These are phyloP conservation scores for Phainopepla nitens DNA, from an alignment of 2,113 vertebrate genomes.

Conservation along the genomic window DNA sequence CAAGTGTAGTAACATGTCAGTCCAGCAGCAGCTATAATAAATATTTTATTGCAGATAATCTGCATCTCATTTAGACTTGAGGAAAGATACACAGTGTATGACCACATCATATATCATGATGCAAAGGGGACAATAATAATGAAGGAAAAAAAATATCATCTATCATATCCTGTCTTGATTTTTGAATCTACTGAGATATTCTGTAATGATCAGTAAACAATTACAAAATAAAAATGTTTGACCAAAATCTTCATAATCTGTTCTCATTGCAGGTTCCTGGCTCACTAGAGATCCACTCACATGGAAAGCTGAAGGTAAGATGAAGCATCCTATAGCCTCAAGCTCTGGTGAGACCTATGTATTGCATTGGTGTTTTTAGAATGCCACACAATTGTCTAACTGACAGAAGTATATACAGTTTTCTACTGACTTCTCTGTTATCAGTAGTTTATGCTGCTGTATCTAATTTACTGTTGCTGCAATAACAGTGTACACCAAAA, in stretches of 20 bases:
- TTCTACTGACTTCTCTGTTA: neutral
- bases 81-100: neutral
- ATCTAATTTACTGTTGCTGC: neutral
- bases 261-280: conserved; percentile 21
- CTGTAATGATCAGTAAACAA: neutral
- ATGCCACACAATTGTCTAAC: neutral
- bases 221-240: neutral
- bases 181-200: neutral
- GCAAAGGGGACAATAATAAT: neutral
- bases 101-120: neutral
- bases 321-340: neutral
- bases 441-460: neutral
- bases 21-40: neutral
- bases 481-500: neutral
- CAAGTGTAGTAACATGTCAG: neutral
- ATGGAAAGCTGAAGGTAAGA: conserved; percentile 46
- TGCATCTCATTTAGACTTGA: neutral
- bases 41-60: neutral
- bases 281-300: neutral
- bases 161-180: neutral
- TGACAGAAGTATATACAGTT: neutral
- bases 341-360: neutral
- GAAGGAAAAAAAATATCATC: neutral
- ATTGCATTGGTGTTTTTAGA: neutral
- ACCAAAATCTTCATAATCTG: neutral